Percentiles rank a stretch among this genome's conserved stretches.
Conservation (phyloP, 2,888 invertebrate genomes). For the Tineola bisselliella region DNA sequence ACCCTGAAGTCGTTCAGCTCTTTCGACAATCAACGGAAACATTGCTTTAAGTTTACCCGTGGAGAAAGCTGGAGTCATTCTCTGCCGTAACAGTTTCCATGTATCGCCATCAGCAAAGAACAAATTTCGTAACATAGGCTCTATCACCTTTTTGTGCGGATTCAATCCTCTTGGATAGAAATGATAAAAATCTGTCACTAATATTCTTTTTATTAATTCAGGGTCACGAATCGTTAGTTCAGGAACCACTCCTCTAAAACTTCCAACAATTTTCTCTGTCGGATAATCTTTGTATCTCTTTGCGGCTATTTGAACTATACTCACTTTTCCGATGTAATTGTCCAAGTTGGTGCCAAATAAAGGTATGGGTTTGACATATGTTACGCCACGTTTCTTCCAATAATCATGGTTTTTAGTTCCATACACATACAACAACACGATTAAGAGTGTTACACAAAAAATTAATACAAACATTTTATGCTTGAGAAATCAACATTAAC, state of each 20-base stretch:
- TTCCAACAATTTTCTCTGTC: constrained; percentile 17
- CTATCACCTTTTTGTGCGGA: constrained; percentile 4
- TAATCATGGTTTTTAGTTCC: constrained; percentile 16
- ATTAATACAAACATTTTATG: constrained; percentile 1
- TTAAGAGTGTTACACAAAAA: neutral
- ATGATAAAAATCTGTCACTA: constrained; percentile 16
- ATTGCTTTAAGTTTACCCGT: constrained; percentile 20
- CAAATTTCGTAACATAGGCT: constrained; percentile 15
- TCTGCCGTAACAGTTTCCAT: constrained; percentile 19
- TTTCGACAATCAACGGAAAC: constrained; percentile 20
- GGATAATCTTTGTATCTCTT: constrained; percentile 17
- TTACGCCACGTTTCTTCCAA: constrained; percentile 18
- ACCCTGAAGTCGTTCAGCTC: constrained; percentile 17
- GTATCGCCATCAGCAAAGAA: constrained; percentile 19
- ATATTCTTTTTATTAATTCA: constrained; percentile 17
- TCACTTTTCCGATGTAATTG: neutral
- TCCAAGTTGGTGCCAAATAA: constrained; percentile 16
- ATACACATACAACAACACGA: neutral
- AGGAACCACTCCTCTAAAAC: constrained; percentile 15
- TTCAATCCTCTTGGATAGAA: constrained; percentile 17
- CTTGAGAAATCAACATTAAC: neutral
- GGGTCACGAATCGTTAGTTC: constrained; percentile 18
- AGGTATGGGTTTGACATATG: constrained; percentile 16
- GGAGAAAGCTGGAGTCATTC: constrained; percentile 21
- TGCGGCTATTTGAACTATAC: neutral